A percentile compares a stretch with the other conserved stretches of the same genome.
phyloP scores from a whole-genome alignment of 2,888 invertebrate species.

The Heteropelma amictum region DNA sequence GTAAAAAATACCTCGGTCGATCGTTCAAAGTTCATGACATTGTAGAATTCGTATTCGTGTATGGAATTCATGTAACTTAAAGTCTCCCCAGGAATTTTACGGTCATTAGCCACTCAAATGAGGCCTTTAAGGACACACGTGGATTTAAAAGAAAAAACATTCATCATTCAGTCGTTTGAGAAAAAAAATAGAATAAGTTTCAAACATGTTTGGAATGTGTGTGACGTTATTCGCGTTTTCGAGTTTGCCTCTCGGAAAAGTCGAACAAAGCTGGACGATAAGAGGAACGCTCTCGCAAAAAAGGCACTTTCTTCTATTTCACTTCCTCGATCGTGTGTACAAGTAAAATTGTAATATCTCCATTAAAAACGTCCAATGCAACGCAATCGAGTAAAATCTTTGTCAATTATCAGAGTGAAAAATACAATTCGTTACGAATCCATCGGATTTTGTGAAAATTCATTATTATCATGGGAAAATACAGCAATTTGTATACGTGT shows the following conservation, averaged over 20 bases:
- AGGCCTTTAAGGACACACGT: no score
- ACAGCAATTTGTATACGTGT: no score
- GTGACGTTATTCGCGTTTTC: slow-evolving; percentile 11
- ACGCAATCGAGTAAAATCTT: no score
- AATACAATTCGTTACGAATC: not conserved
- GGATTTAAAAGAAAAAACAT: slow-evolving; percentile 20
- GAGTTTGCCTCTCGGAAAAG: slow-evolving; percentile 8
- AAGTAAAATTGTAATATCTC: not conserved
- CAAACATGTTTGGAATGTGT: slow-evolving; percentile 47
- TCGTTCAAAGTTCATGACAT: no score
- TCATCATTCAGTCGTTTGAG: slow-evolving; percentile 17
- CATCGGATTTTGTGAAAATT: not conserved
- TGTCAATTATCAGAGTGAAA: not conserved
- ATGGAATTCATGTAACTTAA: no score
- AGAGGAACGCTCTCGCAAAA: slow-evolving; percentile 32
- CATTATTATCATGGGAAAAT: no score
- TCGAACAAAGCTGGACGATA: slow-evolving; percentile 27
- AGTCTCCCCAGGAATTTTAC: slow-evolving; percentile 19
- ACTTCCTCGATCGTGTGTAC: not conserved
- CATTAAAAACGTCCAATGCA: no score
- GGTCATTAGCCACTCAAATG: slow-evolving; percentile 3
- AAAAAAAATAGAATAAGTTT: slow-evolving; percentile 17
- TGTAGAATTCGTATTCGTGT: no score
- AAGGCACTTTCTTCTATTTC: slow-evolving; percentile 41
- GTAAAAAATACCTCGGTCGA: no score